Base-by-base conservation (phyloP, 64 coral and sea anemone genomes). In the Stylophora pistillata region DNA sequence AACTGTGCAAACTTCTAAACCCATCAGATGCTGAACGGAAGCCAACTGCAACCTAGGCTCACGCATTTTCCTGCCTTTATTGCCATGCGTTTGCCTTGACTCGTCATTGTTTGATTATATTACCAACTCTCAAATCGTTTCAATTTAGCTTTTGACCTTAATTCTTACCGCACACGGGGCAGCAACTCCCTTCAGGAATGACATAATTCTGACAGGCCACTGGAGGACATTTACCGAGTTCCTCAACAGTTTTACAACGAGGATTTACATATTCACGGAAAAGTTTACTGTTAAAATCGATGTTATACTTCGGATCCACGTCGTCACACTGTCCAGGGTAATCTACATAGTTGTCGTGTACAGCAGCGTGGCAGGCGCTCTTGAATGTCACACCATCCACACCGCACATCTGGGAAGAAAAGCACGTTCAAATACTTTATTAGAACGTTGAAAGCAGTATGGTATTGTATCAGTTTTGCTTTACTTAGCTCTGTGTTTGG, bases 141-240 rank as follows among this genome's bases (percentile, higher is more conserved):
- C 3, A 4, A 47, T 47, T 47, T 47, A 47, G 3, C 37, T 47
- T 47, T 47, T 47, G 37, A 47, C 37, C 37, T 47, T 1, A 25
- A 62, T 52, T 54, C 94, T 71, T 86, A 95, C 94, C 94, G 31
- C 94, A 95, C 9, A 85, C 85, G 47, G 86, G 94, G 15, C 94
- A 95, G 71, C 94, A 95, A 54, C 94, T 92, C 73, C 94, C 94
- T 56, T 95, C 94, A 17, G 94, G 89, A n/a, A 92, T 37, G 20
- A 95, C 90, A 55, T 73, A 82, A 57, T 29, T 85, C 15, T n/a
- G 13, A 56, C 94, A 95, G 16, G n/a, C 27, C 7, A 81, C 6
- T 18, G 69, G 33, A 0, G 78, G 58, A 65, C 94, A 95, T 23
- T 90, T 71, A 30, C 47, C 56, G 23, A 78, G 69, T 2, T 89